Evolutionary conservation across 92 coral and sea anemone species (phyloP).

Genomic region (Parazoanthus swiftii): DNA sequence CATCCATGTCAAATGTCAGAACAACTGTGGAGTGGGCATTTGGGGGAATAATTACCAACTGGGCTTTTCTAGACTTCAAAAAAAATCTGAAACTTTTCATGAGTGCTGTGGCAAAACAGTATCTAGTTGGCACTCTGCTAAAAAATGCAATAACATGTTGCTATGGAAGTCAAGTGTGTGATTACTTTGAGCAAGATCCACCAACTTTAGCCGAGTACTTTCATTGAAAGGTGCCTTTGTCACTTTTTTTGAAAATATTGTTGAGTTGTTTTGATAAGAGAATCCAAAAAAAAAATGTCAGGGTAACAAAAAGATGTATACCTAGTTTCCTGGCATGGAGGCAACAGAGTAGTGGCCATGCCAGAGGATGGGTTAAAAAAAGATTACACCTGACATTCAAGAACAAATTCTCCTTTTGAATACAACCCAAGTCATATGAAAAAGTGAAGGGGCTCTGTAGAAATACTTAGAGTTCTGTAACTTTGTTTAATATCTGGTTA

Average conservation of each 20-base stretch:
- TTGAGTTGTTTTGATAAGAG: no score
- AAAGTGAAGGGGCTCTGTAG: no score
- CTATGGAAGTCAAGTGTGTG: constrained; percentile 38
- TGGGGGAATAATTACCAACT: constrained; percentile 52
- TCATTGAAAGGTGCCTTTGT: constrained; percentile 17
- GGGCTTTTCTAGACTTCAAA: constrained; percentile 42
- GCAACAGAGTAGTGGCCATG: no score
- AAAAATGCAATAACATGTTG: constrained; percentile 44
- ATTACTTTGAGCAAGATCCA: constrained; percentile 31
- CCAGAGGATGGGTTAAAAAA: no score
- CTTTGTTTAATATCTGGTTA: no score
- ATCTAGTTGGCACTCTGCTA: constrained; percentile 33
- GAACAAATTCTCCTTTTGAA: no score
- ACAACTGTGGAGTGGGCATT: constrained; percentile 55
- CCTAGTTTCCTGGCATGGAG: no score
- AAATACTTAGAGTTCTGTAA: no score
- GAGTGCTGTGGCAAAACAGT: constrained; percentile 47
- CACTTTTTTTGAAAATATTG: not conserved
- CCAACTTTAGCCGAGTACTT: constrained; percentile 41
- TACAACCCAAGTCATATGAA: no score
- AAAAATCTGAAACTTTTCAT: constrained; percentile 47
- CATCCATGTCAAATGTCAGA: constrained; percentile 49
- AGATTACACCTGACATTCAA: no score
- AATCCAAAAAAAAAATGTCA: no score
- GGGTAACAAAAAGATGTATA: no score